Evolutionary conservation across 2,888 invertebrate genomes (phyloP), one percentile per base, ranked within the genome.

Genomic region (Lissocephala sabroskyi): DNA sequence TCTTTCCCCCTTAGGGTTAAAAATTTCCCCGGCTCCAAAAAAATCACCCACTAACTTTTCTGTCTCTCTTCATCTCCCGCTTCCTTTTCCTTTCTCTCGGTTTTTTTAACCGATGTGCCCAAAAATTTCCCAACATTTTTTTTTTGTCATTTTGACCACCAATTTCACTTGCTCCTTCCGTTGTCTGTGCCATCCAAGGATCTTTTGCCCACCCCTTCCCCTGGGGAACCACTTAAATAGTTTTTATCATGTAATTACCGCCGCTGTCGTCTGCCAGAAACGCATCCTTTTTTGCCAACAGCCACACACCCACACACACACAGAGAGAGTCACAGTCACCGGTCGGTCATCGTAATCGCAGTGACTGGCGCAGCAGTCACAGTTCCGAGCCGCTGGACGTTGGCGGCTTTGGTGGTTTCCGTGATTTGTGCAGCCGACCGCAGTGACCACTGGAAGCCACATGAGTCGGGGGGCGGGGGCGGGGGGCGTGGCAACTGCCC

Each of bases 201-300:
- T n/a, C n/a, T n/a, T n/a, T n/a, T n/a, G n/a, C n/a, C n/a, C 14
- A 13, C 19, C 26, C 26, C 11, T 30, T 36, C 37, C 47, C n/a
- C n/a, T n/a, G n/a, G 51, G 54, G 49, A 52, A 65, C 63, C 68
- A 66, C 68, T 68, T 78, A 66, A 70, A 68, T 78, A 68, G 68
- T 70, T 70, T 73, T 79, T 79, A 77, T 79, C 75, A 59, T 76
- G 77, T 71, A 71, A 71, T 71, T 71, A 71, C 77, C 74, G 77
- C 59, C 62, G 62, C 59, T 76, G 71, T 73, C 75, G 63, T 55
- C 75, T 54, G 51, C 66, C 79, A 76, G 71, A 76, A 79, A 79
- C 77, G 59, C 77, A 63, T 59, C 50, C 62, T 57, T 44, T 41
- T 29, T n/a, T n/a, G n/a, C n/a, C n/a, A n/a, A n/a, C n/a, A 35